Base-by-base conservation (phyloP, 2,888 invertebrate species). In the Plemyria rubiginata region DNA sequence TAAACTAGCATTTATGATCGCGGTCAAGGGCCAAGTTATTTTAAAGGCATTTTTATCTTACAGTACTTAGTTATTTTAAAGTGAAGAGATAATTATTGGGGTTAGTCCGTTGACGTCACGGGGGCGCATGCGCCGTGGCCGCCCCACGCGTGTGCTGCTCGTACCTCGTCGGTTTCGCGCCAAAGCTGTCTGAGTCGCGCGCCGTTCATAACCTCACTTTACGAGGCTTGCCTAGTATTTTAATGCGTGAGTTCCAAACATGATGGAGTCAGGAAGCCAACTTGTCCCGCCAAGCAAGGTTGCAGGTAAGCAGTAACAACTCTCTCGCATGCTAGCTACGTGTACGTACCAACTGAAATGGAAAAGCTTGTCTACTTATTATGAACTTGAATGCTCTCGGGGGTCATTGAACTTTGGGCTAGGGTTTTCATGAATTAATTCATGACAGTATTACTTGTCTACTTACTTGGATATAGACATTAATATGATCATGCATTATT, bases 151-250 rank as follows among this genome's bases (percentile, higher is more conserved):
- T 69, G 73, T 66, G 61, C 62, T 67, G 70, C 74, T 75, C 77
- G 78, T 70, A 76, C 71, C 68, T 69, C 59, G 62, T 66, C 70
- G 66, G 75, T 88, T 92, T 90, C 90, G 90, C 92, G 91, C 92
- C 90, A 91, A 91, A 88, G 82, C 85, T 77, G 74, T 73, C 72
- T 73, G 75, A 81, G 83, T 76, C 87, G 87, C 82, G 82, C 85
- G 79, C 80, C 85, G 74, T 80, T 80, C 77, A 80, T 86, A 89
- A 88, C 87, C 87, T 83, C 75, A 84, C 80, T 79, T 79, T 72
- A 65, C 61, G 40, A 66, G 72, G 67, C 62, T 55, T 66, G 54
- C 28, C 22, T 36, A 70, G 60, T 55, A 66, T 72, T 69, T 64
- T 63, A 58, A 62, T 69, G 54, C 55, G 56, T 52, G 48, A 70